Base-by-base conservation (phyloP, 2,797 vertebrate genomes). In the Loris lydekkerianus region DNA sequence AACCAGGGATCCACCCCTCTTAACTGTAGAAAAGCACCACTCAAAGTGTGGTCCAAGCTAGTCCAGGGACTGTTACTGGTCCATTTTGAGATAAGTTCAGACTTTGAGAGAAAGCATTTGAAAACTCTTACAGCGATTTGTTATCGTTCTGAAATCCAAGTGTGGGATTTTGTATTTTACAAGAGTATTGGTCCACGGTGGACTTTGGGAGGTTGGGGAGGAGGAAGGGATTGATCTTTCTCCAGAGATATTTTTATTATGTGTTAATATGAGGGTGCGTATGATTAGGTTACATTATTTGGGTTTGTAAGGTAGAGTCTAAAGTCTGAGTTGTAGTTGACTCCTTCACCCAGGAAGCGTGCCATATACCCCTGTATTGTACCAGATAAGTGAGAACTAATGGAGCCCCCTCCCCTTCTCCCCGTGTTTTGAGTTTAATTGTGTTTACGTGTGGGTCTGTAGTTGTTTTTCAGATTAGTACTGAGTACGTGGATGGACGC, bases 141-240 rank as follows among this genome's bases (percentile, higher is more conserved):
- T 63, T 76, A 43, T 2, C 49, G 29, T 89, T 70, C 72, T 95
- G 81, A 93, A 93, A 81, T 85, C 46, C 88, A 93, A 78, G 13
- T 5, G 8, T 27, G 65, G 58, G 53, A 70, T 75, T 87, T 60
- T 46, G 11, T 58, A 9, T 82, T 80, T 93, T 86, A 82, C 10
- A 15, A 21, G 63, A 72, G 63, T 58, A 77, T 56, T 72, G 86
- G 27, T 67, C 34, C 14, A 29, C 23, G 53, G 25, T 53, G 49
- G 72, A 67, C 4, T 73, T 7, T 7, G 15, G 60, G 34, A 27
- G 31, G 6, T 7, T 6, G 70, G 1, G 20, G 61, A 27, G 31
- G 6, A 18, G 34, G 40, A 60, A 18, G 34, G 40, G 43, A 29
- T 25, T 20, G 7, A 58, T 86, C 65, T 23, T 90, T 77, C 25